phyloP scores from a whole-genome alignment of 2,888 invertebrate species.

The Caenorhabditis wallacei region DNA sequence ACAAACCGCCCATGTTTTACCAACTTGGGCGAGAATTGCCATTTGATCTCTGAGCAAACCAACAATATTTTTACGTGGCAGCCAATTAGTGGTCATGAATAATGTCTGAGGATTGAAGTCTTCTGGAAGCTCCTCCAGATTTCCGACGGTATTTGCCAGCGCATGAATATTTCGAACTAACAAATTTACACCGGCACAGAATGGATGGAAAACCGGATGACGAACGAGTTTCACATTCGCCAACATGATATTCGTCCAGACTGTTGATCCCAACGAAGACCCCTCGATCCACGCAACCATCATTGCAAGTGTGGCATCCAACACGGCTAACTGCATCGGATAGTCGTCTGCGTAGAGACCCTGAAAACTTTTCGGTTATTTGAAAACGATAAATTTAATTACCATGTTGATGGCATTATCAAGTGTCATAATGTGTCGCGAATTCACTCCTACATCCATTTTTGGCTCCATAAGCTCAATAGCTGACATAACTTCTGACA shows the following conservation, averaged over 20 bases:
- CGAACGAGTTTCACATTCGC: slow-evolving; percentile 39
- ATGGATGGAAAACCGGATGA: slow-evolving; percentile 90
- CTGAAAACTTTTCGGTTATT: neutral
- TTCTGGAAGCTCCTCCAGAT: slow-evolving; percentile 51
- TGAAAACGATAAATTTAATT: no score
- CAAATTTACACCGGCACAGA: slow-evolving; percentile 87
- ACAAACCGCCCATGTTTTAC: neutral
- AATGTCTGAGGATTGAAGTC: slow-evolving; percentile 46
- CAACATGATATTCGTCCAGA: slow-evolving; percentile 84
- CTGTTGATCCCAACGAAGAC: slow-evolving; percentile 95
- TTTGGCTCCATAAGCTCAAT: slow-evolving; percentile 99
- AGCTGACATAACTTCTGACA: slow-evolving; percentile 99
- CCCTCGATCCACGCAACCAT: slow-evolving; percentile 97
- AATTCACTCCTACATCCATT: slow-evolving; percentile 99
- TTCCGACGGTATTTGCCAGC: slow-evolving; percentile 35
- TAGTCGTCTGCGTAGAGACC: slow-evolving; percentile 43
- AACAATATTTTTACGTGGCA: neutral
- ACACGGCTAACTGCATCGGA: slow-evolving; percentile 92
- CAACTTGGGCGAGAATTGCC: neutral
- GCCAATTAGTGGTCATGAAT: slow-evolving; percentile 85
- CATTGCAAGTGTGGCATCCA: slow-evolving; percentile 95
- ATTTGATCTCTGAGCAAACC: neutral
- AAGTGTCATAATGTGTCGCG: slow-evolving; percentile 15
- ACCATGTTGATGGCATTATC: slow-evolving; percentile 34
- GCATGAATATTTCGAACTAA: slow-evolving; percentile 38